phyloP scores from a whole-genome alignment of 2,797 vertebrate genomes.

The Melanotaenia pygmaea region DNA sequence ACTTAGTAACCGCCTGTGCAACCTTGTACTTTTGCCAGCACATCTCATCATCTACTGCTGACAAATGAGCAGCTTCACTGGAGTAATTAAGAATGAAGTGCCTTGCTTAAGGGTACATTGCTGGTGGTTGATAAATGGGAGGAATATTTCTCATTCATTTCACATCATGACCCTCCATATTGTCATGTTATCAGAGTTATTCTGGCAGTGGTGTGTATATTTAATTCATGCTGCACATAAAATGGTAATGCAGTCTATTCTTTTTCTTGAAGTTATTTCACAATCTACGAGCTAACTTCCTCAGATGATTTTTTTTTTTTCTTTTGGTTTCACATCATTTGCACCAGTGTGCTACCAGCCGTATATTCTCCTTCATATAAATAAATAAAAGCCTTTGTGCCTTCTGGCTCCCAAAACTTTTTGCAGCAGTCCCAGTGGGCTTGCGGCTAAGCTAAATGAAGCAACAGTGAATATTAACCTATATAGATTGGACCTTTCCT shows the following conservation, averaged over 20 bases:
- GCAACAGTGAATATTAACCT: constrained; percentile 79
- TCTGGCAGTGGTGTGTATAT: constrained; percentile 52
- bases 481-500: constrained; percentile 74
- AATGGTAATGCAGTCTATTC: constrained; percentile 62
- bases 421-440: constrained; percentile 69
- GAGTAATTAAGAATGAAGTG: constrained; percentile 66
- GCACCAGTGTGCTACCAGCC: constrained; percentile 68
- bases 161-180: constrained; percentile 59
- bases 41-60: constrained; percentile 56
- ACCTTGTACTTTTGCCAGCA: constrained; percentile 51
- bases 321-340: constrained; percentile 63
- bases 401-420: constrained; percentile 72
- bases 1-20: constrained; percentile 40
- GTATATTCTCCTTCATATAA: constrained; percentile 72
- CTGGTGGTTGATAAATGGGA: constrained; percentile 43
- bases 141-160: constrained; percentile 56
- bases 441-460: constrained; percentile 74
- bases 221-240: constrained; percentile 71
- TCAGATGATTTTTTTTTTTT: constrained; percentile 46
- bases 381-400: constrained; percentile 78
- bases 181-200: constrained; percentile 65
- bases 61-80: constrained; percentile 56
- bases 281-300: constrained; percentile 63
- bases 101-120: constrained; percentile 63
- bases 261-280: constrained; percentile 55